These are phyloP conservation scores for Phrynosoma platyrhinos DNA, from an alignment of 2,113 vertebrate species.

Conservation along the genomic window DNA sequence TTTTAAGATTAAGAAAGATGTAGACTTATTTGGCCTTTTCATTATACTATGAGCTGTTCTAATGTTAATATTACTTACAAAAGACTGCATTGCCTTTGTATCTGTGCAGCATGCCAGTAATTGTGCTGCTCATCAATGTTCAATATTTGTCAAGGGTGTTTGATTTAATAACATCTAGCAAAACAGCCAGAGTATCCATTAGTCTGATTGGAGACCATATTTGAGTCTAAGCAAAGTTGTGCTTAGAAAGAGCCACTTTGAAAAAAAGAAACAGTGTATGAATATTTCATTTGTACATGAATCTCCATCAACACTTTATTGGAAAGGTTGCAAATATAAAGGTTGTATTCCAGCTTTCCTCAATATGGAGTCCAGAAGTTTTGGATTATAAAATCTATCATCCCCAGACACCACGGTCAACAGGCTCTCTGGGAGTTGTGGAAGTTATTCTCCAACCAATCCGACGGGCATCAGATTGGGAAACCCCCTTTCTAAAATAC, in stretches of 20 bases:
- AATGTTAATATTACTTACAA: slow-evolving; percentile 65
- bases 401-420: not conserved
- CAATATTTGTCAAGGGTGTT: slow-evolving; percentile 75
- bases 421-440: not conserved
- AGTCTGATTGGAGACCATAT: slow-evolving; percentile 69
- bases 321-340: slow-evolving; percentile 30
- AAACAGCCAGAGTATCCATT: slow-evolving; percentile 69
- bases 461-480: no score
- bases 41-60: slow-evolving; percentile 49
- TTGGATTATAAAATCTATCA: not conserved
- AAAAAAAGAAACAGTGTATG: slow-evolving; percentile 70
- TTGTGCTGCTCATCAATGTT: slow-evolving; percentile 67
- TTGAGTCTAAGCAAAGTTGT: slow-evolving; percentile 67
- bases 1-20: slow-evolving; percentile 38
- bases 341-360: slow-evolving; percentile 27
- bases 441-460: not conserved
- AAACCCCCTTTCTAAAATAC: slow-evolving; percentile 65
- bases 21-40: slow-evolving; percentile 41
- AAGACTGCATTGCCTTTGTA: slow-evolving; percentile 59
- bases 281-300: slow-evolving; percentile 75
- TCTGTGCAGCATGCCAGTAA: slow-evolving; percentile 53
- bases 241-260: slow-evolving; percentile 65
- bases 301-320: slow-evolving; percentile 70
- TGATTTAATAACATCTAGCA: slow-evolving; percentile 72
- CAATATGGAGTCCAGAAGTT: not conserved